Evolutionary conservation across 2,113 vertebrate genomes (phyloP), one percentile per base, ranked within the genome.

Genomic region (Alces alces): DNA sequence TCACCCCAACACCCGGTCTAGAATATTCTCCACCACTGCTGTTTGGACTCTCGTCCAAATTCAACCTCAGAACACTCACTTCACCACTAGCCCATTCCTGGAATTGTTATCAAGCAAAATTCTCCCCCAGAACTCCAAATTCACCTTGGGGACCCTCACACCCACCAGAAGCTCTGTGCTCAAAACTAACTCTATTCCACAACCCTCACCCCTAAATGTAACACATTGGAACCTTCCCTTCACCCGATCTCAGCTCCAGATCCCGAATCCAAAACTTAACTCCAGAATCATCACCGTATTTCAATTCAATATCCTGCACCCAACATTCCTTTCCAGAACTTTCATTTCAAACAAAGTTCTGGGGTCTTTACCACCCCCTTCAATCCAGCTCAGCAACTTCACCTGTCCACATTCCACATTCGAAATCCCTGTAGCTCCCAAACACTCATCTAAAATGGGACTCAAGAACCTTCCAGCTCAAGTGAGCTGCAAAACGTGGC

Each of bases 291-390:
- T 30, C 14, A 23, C 36, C 78, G 1, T 25, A 1, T 33, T 47
- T 23, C 43, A 43, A 14, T 80, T 50, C 45, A 57, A 43, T 36
- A 25, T 30, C 2, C 39, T 33, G 60, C 43, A 23, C 33, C n/a
- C 55, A 55, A 80, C 11, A 3, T 39, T 93, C 54, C 5, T 58
- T 92, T 95, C 80, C 33, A 58, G 60, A 96, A 83, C 39, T 12
- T 90, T 33, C 89, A 6, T 36, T 76, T 15, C 73, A 45, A 36
- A 16, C n/a, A 66, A 23, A 28, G 86, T 28, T 54, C 80, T 43
- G 23, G 14, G 23, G 25, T 27, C 23, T 79, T 84, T 36, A 5
- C 76, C 21, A 7, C 39, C 10, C 19, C 4, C 47, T 52, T 80
- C 25, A 15, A 1, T 10, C 36, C 57, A 73, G n/a, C 45, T 83